phyloP scores from a whole-genome alignment of 1,140 invertebrate species.

The Diuraphis noxia region DNA sequence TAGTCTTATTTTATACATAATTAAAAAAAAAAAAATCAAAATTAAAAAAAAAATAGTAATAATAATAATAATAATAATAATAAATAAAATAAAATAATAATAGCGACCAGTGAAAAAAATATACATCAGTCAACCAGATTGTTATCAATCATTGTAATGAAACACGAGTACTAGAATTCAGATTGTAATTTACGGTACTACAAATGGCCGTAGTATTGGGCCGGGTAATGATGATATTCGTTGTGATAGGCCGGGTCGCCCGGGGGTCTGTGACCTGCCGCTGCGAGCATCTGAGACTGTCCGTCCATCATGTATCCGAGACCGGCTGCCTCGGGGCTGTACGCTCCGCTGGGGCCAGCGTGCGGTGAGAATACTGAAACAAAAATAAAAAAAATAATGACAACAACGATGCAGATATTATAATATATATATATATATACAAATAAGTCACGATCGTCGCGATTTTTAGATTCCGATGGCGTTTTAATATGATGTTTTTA shows the following conservation, averaged over 20 bases:
- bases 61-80: conserved; percentile 34
- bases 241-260: conserved; percentile 87
- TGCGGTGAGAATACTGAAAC: conserved; percentile 83
- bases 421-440: too few relatives aligned
- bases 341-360: conserved; percentile 89
- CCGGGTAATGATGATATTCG: conserved; percentile 82
- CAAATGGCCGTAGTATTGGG: conserved; percentile 83
- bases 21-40: neutral
- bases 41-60: neutral
- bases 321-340: conserved; percentile 84
- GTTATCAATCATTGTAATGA: conserved; percentile 28
- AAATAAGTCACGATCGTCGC: conserved; percentile 3
- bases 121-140: conserved; percentile 45
- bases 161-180: conserved; percentile 30
- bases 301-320: conserved; percentile 98
- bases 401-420: neutral
- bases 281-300: conserved; percentile 81
- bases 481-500: too few relatives aligned
- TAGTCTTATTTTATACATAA: neutral
- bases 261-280: conserved; percentile 76
- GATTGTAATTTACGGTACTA: conserved; percentile 28
- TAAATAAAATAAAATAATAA: conserved; percentile 25
- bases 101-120: conserved; percentile 49
- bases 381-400: conserved; percentile 56
- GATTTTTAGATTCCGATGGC: neutral